A percentile compares a stretch with the other conserved stretches of the same genome.
phyloP scores from a whole-genome alignment of 1,140 invertebrate genomes.

The Cotesia glomerata region DNA sequence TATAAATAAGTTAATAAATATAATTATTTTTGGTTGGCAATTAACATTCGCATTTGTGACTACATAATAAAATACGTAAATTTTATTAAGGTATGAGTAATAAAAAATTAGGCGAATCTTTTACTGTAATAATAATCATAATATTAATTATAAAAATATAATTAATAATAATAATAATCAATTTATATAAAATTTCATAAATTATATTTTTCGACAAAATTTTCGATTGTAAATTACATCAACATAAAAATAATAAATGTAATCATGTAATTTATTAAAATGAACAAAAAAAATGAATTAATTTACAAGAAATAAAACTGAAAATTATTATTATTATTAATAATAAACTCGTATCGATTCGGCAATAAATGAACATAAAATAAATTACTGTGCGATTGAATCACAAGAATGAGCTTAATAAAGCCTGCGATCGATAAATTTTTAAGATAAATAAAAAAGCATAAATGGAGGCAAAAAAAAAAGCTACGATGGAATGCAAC shows the following conservation, averaged over 20 bases:
- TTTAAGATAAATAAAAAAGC: not conserved
- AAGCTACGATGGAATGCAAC: not conserved
- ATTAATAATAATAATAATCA: not conserved
- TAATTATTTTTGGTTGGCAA: too few relatives aligned
- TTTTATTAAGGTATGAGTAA: too few relatives aligned
- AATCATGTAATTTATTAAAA: not conserved
- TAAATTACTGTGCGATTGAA: not conserved
- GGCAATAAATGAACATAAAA: not conserved
- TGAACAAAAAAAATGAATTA: not conserved
- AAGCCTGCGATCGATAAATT: not conserved
- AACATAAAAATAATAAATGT: not conserved
- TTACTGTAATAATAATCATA: not conserved
- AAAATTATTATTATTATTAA: not conserved
- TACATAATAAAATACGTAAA: too few relatives aligned
- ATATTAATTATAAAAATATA: too few relatives aligned
- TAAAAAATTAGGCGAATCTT: not conserved
- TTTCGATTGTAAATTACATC: not conserved
- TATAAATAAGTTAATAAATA: too few relatives aligned
- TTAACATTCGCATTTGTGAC: too few relatives aligned
- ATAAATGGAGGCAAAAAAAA: not conserved
- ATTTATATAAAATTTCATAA: constrained; percentile 2
- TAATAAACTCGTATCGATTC: not conserved
- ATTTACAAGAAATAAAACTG: not conserved
- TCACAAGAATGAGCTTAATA: not conserved
- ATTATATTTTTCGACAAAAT: constrained; percentile 6